A percentile compares a stretch with the other conserved stretches of the same genome.
phyloP scores from a whole-genome alignment of 2,797 vertebrate genomes.

The Peromyscus aztecus region DNA sequence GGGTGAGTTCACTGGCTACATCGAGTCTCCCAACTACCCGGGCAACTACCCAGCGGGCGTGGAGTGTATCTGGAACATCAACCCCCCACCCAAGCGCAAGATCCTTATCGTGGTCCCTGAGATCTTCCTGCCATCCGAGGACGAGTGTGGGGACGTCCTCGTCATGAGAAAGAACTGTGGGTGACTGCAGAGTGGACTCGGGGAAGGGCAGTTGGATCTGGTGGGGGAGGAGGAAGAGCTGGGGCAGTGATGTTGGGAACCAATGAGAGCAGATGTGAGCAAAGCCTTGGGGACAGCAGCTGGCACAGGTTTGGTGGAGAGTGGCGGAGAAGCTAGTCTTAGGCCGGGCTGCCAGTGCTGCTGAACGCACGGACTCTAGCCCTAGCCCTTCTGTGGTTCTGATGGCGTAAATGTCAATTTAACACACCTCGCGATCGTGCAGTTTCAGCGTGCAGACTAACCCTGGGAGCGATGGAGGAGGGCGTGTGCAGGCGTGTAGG shows the following conservation, averaged over 20 bases:
- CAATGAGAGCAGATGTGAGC: background rate
- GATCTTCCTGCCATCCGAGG: slow-evolving; percentile 98
- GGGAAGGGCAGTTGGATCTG: slow-evolving; percentile 31
- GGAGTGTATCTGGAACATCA: slow-evolving; percentile 99
- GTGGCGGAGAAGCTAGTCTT: background rate
- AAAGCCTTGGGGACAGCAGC: background rate
- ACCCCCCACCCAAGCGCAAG: slow-evolving; percentile 98
- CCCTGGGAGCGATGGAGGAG: background rate
- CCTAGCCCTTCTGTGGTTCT: background rate
- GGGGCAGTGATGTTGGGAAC: background rate
- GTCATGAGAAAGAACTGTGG: slow-evolving; percentile 99
- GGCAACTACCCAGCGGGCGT: slow-evolving; percentile 97
- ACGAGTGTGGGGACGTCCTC: slow-evolving; percentile 97
- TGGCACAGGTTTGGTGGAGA: background rate
- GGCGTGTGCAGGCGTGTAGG: too few relatives aligned
- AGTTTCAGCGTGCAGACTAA: background rate
- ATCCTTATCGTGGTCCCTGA: slow-evolving; percentile 98
- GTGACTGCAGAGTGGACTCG: slow-evolving; percentile 84
- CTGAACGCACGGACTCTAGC: background rate
- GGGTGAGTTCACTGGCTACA: slow-evolving; percentile 98
- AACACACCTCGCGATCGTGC: background rate
- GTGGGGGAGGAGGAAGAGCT: background rate
- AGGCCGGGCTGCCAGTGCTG: background rate
- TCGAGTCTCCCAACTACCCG: slow-evolving; percentile 99
- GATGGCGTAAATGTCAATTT: background rate